Conservation (phyloP, 2,888 invertebrate genomes). For the Drosophila borborema region DNA sequence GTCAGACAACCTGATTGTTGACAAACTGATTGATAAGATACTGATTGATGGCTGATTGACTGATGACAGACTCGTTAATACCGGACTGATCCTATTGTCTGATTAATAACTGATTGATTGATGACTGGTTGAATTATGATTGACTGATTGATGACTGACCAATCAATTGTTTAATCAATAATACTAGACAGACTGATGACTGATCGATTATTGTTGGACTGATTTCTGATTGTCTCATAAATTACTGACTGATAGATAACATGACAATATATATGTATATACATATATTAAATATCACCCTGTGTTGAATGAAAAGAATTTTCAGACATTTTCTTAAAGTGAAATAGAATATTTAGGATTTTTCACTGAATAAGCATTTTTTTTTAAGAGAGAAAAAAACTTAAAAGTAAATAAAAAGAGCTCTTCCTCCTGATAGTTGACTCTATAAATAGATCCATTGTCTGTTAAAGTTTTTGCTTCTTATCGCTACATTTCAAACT, state of each 20-base stretch:
- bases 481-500: slow-evolving; percentile 2
- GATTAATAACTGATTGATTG: neutral
- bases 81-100: neutral
- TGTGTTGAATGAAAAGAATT: too few species aligned
- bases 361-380: neutral
- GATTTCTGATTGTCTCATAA: too few species aligned
- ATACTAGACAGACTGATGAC: too few species aligned
- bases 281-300: too few species aligned
- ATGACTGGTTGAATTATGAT: neutral
- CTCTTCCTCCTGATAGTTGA: neutral
- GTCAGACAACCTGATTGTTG: neutral
- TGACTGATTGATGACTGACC: neutral
- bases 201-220: neutral
- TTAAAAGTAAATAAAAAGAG: neutral
- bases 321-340: neutral
- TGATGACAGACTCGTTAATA: neutral
- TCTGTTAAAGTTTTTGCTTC: neutral
- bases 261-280: too few species aligned
- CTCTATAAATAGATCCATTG: neutral
- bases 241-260: too few species aligned
- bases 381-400: neutral
- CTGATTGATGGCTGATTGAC: neutral
- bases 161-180: too few species aligned
- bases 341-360: neutral
- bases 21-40: neutral